Evolutionary conservation across 2,797 vertebrate genomes (phyloP), one percentile per base, ranked within the genome.

Genomic region (Sebastes hubbsi): DNA sequence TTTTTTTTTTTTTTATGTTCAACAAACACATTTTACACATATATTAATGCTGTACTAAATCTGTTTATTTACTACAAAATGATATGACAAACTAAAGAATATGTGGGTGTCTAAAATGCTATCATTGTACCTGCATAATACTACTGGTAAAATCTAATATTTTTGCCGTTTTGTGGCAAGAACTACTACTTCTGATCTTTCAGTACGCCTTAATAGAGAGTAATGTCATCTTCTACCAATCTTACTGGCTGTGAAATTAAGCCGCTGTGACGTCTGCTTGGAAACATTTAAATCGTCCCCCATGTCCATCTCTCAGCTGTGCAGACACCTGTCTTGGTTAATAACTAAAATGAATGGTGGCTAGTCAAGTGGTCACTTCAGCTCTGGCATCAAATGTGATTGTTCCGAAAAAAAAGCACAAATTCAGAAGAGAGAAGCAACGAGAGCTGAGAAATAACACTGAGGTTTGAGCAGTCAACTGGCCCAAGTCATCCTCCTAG

Each of bases 231-330:
- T 61, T 20, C 55, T 3, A 0, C 4, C 36, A 22, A 20, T 36
- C 29, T 3, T 30, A 55, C 10, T 58, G 58, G 12, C 22, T 68
- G 18, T 62, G 27, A 62, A 72, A 56, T 72, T 13, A 20, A 55
- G 25, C 27, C 20, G 25, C 32, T 71, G 30, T 70, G 8, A 71
- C 60, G 18, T 70, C 68, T 62, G 69, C 25, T 42, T 75, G 13
- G 55, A 65, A 14, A 72, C 42, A 76, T 65, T 30, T 65, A 16
- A 59, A 69, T 10, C 8, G 11, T 14, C 20, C 2, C 20, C 20
- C 8, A 52, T 49, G 16, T 54, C 30, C 10, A 20, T 73, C 13
- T 42, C 72, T 42, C 9, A 29, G 14, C 38, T 16, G 14, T 42
- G 38, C 38, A 42, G 14, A 42, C 14, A 42, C 14, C 2, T 14